These are phyloP conservation scores for Atta texana DNA, from an alignment of 1,140 invertebrate genomes.

Conservation along the genomic window DNA sequence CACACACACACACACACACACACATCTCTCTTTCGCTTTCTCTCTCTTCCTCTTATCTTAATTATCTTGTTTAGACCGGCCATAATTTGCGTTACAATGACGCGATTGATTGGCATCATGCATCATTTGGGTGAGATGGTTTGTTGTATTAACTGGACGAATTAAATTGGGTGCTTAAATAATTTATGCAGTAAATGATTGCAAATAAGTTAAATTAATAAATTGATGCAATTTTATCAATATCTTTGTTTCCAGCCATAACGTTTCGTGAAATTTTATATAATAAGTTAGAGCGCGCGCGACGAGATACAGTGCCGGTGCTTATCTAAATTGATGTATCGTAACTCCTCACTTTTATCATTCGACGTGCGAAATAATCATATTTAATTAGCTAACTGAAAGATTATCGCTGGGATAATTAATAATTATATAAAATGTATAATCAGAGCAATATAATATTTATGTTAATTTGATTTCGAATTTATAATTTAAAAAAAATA, in stretches of 20 bases:
- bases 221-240: neutral
- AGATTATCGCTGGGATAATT: conserved; percentile 43
- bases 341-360: conserved; percentile 23
- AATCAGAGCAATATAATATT: conserved; percentile 15
- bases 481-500: conserved; percentile 18
- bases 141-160: neutral
- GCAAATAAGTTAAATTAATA: conserved; percentile 27
- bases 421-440: conserved; percentile 37
- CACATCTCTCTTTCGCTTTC: too few species aligned
- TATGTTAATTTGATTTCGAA: conserved; percentile 30
- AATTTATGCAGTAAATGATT: conserved; percentile 26
- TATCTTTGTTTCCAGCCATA: neutral
- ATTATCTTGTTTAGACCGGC: conserved; percentile 27
- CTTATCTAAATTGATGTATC: conserved; percentile 30
- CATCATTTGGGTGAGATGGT: conserved; percentile 30
- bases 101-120: conserved; percentile 37
- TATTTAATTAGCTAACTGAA: conserved; percentile 42
- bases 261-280: conserved; percentile 13
- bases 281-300: neutral
- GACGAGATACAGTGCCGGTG: neutral
- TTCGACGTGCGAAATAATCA: conserved; percentile 13
- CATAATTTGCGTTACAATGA: conserved; percentile 57
- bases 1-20: neutral
- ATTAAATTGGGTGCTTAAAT: conserved; percentile 17
- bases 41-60: conserved; percentile 22